Percentiles rank a stretch among this genome's conserved stretches.
phyloP scores from a whole-genome alignment of 1,140 invertebrate species.

The Ctenoplectra terminalis region DNA sequence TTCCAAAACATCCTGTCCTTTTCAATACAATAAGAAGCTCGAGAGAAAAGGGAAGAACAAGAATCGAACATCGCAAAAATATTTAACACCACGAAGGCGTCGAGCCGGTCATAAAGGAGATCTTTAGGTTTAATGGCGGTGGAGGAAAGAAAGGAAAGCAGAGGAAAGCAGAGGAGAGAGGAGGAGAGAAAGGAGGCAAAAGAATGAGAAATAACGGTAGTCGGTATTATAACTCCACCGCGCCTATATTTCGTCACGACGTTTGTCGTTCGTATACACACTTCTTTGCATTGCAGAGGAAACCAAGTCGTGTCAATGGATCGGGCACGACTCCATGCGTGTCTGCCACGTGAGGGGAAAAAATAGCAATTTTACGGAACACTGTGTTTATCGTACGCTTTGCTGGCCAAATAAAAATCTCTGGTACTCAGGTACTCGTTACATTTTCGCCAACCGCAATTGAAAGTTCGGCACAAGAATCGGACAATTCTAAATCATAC shows the following conservation, averaged over 20 bases:
- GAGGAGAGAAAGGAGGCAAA: conserved; percentile 40
- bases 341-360: conserved; percentile 23
- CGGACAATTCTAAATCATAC: too few relatives aligned
- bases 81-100: conserved; percentile 19
- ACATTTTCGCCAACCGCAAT: too few relatives aligned
- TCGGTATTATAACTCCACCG: conserved; percentile 62
- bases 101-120: conserved; percentile 49
- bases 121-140: conserved; percentile 33
- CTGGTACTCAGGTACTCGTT: too few relatives aligned
- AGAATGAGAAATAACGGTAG: conserved; percentile 68
- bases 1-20: background rate
- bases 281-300: conserved; percentile 45
- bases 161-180: conserved; percentile 26
- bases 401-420: too few relatives aligned
- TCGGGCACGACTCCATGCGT: conserved; percentile 2
- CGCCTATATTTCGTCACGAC: conserved; percentile 56
- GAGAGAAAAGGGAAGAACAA: background rate
- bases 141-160: conserved; percentile 2
- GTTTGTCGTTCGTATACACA: conserved; percentile 44
- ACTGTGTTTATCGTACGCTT: too few relatives aligned
- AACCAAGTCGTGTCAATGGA: conserved; percentile 46
- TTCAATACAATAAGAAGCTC: background rate
- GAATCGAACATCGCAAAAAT: conserved; percentile 16
- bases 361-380: background rate
- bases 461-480: too few relatives aligned